Evolutionary conservation across 92 coral and sea anemone species (phyloP).

Genomic region (Desmophyllum pertusum): DNA sequence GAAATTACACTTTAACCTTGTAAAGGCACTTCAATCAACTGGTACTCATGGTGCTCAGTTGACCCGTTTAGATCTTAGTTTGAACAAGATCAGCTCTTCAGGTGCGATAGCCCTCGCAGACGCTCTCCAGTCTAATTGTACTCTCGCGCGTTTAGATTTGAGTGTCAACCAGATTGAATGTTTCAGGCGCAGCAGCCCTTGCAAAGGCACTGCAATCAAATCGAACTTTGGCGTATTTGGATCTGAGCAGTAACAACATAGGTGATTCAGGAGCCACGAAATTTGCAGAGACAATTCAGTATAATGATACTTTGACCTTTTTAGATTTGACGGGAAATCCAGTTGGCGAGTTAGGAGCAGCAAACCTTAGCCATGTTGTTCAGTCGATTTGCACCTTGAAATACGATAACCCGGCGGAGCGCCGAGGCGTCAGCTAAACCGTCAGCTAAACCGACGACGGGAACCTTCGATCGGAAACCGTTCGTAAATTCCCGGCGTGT

Average conservation of each 20-base stretch:
- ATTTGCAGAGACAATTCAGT: background rate
- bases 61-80: constrained; percentile 1
- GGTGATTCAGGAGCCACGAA: background rate
- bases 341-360: background rate
- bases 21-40: background rate
- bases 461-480: too few relatives aligned
- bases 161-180: background rate
- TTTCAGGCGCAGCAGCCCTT: background rate
- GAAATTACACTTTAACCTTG: background rate
- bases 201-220: background rate
- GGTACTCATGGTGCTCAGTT: background rate
- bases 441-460: too few relatives aligned
- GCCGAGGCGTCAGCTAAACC: background rate
- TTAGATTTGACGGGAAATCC: background rate
- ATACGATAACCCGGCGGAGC: background rate
- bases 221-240: background rate
- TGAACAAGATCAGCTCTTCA: background rate
- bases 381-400: background rate
- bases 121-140: background rate
- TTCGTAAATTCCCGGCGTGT: too few relatives aligned
- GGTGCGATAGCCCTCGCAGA: constrained; percentile 7
- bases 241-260: background rate
- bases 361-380: background rate
- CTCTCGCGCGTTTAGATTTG: constrained; percentile 4
- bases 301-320: background rate